Conservation (phyloP, 1,140 invertebrate species). For the Listronotus bonariensis region DNA sequence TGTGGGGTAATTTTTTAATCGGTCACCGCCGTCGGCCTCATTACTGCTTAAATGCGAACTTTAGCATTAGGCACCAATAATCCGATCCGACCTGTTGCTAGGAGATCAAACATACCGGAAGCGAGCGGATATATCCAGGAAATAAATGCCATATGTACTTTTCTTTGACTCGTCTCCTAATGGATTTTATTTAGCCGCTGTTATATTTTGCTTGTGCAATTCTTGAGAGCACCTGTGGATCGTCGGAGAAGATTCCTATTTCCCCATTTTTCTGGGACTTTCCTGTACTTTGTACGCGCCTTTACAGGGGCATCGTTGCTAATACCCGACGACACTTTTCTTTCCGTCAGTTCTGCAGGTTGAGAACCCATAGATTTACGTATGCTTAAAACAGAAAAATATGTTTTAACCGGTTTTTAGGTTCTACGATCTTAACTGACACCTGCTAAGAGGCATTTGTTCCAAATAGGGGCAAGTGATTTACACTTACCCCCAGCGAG, state of each 20-base stretch:
- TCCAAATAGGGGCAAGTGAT: too few relatives aligned
- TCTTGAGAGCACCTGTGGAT: slow-evolving; percentile 17
- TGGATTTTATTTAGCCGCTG: slow-evolving; percentile 20
- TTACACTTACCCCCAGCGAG: too few relatives aligned
- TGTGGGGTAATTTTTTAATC: too few relatives aligned
- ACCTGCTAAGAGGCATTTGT: too few relatives aligned
- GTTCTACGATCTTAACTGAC: too few relatives aligned
- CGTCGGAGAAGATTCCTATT: slow-evolving; percentile 1
- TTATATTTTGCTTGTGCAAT: slow-evolving; percentile 22
- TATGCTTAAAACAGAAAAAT: not conserved
- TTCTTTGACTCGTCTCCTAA: too few relatives aligned
- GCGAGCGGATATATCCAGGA: not conserved
- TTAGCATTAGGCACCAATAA: too few relatives aligned
- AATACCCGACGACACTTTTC: slow-evolving; percentile 4
- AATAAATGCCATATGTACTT: too few relatives aligned
- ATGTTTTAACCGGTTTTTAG: too few relatives aligned
- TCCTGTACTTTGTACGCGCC: slow-evolving; percentile 11
- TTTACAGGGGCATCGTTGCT: slow-evolving; percentile 6
- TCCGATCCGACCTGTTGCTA: too few relatives aligned
- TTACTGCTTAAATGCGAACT: too few relatives aligned
- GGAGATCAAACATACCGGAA: not conserved
- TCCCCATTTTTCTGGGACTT: not conserved
- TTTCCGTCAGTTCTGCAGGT: not conserved
- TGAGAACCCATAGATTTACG: not conserved
- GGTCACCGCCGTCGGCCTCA: too few relatives aligned